Evolutionary conservation across 2,797 vertebrate genomes (phyloP).

Genomic region (Bucorvus abyssinicus): DNA sequence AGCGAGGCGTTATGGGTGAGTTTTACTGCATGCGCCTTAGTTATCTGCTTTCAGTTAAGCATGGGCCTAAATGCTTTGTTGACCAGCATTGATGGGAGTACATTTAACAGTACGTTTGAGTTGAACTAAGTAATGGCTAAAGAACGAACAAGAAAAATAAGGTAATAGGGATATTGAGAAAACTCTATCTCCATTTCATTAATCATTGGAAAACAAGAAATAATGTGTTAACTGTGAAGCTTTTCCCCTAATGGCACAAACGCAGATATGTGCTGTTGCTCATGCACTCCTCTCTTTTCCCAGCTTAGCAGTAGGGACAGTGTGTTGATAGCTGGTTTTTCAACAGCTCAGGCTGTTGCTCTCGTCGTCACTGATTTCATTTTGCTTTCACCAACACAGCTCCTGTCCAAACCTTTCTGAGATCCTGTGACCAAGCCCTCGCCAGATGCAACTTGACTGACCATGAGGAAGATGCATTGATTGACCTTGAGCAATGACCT

Average conservation of each 20-base stretch:
- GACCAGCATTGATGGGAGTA: background rate
- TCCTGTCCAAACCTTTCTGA: background rate
- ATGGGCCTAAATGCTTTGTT: background rate
- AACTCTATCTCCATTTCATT: background rate
- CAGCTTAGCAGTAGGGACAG: background rate
- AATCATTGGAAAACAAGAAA: background rate
- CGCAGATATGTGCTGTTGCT: background rate
- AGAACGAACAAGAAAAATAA: background rate
- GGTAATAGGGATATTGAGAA: background rate
- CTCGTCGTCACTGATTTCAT: background rate
- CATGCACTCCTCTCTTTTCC: background rate
- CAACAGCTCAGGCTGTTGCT: background rate
- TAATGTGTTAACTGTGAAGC: background rate
- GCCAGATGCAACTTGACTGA: background rate
- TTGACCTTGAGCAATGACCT: background rate
- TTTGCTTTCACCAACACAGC: background rate
- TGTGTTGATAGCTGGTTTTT: background rate
- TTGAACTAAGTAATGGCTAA: background rate
- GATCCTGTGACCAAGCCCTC: background rate
- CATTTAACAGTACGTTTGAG: background rate
- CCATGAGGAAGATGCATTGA: accelerated
- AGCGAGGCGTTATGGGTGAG: background rate
- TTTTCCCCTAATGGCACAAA: background rate
- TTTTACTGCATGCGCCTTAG: background rate
- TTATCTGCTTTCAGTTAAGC: conserved; percentile 13